Evolutionary conservation across 35 echinoderm and acorn worm genomes (phyloP), one percentile per base, ranked within the genome.

Genomic region (Patiria miniata): DNA sequence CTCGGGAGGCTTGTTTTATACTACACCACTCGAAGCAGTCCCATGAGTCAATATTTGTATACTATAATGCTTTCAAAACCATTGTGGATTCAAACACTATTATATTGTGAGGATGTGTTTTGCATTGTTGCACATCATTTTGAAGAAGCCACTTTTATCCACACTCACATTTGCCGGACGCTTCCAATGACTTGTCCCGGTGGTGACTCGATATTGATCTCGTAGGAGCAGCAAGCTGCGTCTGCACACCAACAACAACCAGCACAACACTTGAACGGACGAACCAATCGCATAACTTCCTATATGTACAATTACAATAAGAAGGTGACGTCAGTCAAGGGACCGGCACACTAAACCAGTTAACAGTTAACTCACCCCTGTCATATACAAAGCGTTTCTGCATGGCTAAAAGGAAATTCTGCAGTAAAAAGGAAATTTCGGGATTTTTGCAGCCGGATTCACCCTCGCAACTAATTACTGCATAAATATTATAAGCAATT

Each of bases 231-330:
- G 47, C 81, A 52, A 32, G 61, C 80, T 12, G 34, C 50, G 9
- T 81, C 78, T 8, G 91, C 84, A 83, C 95, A 97, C 83, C 95
- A 97, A 36, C 87, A 88, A 40, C 95, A 97, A 7, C 95, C 95
- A 19, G 95, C 91, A 40, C 91, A 97, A 68, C 91, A 91, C 54
- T 93, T 79, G 84, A 97, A 97, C 8, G 83, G 77, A 5, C 95
- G 88, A 17, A 52, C 40, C 29, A 97, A 36, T 23, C 91, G 61
- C 21, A 97, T 97, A 21, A 97, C 95, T 52, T 97, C 95, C 95
- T 97, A 44, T 15, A 51, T 36, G 29, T 14, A 80, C n/a, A 51
- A 29, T 78, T 38, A 80, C 28, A 33, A 14, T 34, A 10, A 73
- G 65, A 36, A 47, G 42, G 42, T 4, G 57, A 60, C 28, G 19